Base-by-base conservation (phyloP, 2,113 vertebrate species). In the Ageneiosus marmoratus region DNA sequence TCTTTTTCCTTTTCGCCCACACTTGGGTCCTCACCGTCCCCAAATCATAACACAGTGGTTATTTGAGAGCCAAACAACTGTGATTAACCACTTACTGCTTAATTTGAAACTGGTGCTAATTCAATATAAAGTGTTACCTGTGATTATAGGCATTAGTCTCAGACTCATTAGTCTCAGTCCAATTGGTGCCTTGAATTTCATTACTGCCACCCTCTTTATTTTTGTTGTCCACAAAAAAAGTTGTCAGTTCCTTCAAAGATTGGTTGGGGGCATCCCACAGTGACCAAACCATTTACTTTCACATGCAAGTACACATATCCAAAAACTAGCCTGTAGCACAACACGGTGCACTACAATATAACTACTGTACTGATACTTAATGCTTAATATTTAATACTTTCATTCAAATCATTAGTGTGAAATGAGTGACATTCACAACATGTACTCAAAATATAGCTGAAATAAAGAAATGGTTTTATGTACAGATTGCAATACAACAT, bases 121-220 rank as follows among this genome's bases (percentile, higher is more conserved):
- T 55, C n/a, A 83, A 29, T 50, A 53, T 67, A 83, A 83, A 48
- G 18, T 83, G 74, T 69, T 75, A 80, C 29, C 32, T 75, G 58
- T 50, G 53, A 48, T 79, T 24, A 83, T 37, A n/a, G n/a, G 27
- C 50, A 18, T 37, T 11, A 81, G 9, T 11, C 32, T 72, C 34
- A 75, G 22, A 34, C 29, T n/a, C n/a, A n/a, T n/a, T n/a, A 32
- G 22, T 24, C 15, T 27, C 37, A n/a, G n/a, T n/a, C n/a, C n/a
- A n/a, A n/a, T 29, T 82, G 53, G 37, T 3, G 18, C 27, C 18
- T 6, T 32, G 32, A n/a, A 12, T 16, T 67, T 62, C 74, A 77
- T 37, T 13, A 65, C 32, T 32, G 60, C 13, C 20, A 76, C 37
- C 37, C 2, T 5, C 37, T 3, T 5, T 41, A 3, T 41, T 41